Base-by-base conservation (phyloP, 2,797 vertebrate genomes). In the Austrolebias charrua region DNA sequence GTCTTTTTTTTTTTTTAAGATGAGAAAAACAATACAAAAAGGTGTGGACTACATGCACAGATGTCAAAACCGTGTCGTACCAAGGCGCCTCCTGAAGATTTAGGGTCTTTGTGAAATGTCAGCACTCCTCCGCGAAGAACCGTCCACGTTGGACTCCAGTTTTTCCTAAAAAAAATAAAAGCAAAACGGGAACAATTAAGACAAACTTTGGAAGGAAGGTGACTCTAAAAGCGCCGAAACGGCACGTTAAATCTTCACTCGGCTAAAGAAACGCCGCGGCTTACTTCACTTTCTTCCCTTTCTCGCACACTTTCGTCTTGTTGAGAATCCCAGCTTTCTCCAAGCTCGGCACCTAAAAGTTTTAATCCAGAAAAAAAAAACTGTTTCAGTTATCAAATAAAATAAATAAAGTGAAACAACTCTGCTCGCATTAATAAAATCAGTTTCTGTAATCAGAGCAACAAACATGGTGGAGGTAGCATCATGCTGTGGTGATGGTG, bases 31-130 rank as follows among this genome's bases (percentile, higher is more conserved):
- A 15, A 29, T 47, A 69, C 0, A 24, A 4, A 3, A 14, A n/a
- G 4, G 29, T 35, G 40, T 2, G 20, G 12, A 12, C 15, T 4
- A 12, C 2, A 15, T 31, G 0, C 28, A 14, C 1, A 19, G 46
- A 4, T 20, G 2, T 12, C 19, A 16, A 65, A 55, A n/a, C n/a
- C 2, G 2, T 11, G 3, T 63, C 63, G 6, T 84, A 98, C 96
- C 92, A 92, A 85, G 55, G 90, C 57, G 0, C 93, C 88, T 0
- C 89, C 63, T 0, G 91, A 89, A 66, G 93, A 94, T 85, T 95
- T 98, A 0, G 94, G 94, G 76, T 98, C 97, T 85, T 97, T 98
- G 87, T 98, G 96, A 90, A 98, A 98, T 1, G 94, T 98, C 83
- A 98, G 87, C 76, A 94, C 75, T 2, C 94, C 95, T 0, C 95